These are phyloP conservation scores for Strigamia crassipes DNA, from an alignment of 2,888 invertebrate genomes.

Conservation along the genomic window DNA sequence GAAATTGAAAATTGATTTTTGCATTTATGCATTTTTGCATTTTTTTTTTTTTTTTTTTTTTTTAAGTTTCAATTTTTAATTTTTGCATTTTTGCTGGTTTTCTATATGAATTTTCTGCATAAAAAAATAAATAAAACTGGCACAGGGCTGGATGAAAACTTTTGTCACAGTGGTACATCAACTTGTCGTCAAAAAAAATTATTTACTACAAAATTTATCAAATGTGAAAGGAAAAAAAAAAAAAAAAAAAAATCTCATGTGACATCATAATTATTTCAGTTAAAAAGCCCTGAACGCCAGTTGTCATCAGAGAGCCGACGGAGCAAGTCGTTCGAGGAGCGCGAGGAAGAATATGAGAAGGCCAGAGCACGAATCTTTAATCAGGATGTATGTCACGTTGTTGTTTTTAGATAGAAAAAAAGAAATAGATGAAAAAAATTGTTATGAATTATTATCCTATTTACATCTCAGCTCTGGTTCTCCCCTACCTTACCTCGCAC, in stretches of 20 bases:
- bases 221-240: constrained; percentile 34
- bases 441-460: background rate
- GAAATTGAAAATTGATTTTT: background rate
- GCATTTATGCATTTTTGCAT: background rate
- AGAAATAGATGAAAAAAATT: background rate
- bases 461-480: constrained; percentile 29
- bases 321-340: constrained; percentile 86
- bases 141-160: constrained; percentile 45
- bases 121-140: constrained; percentile 3
- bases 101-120: background rate
- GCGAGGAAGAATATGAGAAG: constrained; percentile 86
- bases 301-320: constrained; percentile 69
- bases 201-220: background rate
- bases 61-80: background rate
- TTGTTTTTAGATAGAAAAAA: background rate
- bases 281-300: constrained; percentile 66
- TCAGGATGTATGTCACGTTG: constrained; percentile 60
- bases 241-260: constrained; percentile 41
- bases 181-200: background rate
- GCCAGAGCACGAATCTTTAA: constrained; percentile 84
- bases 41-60: too few relatives aligned
- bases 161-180: constrained; percentile 48
- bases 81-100: background rate
- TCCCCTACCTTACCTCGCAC: constrained; percentile 34
- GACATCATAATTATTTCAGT: constrained; percentile 54